phyloP scores from a whole-genome alignment of 64 coral and sea anemone genomes.

The Cladopsammia gracilis region DNA sequence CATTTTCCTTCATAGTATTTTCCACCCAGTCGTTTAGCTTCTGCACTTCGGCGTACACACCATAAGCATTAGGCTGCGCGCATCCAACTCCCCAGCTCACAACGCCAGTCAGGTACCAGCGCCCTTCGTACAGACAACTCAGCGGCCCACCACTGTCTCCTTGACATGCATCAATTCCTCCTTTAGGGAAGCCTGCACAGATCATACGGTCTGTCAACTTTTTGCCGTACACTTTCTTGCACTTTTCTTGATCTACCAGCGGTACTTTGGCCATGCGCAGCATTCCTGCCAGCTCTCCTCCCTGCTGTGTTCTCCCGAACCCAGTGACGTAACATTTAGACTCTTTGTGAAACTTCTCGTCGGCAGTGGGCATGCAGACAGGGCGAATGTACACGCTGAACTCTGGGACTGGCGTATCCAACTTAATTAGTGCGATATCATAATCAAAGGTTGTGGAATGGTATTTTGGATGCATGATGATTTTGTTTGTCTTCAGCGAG shows the following conservation, averaged over 20 bases:
- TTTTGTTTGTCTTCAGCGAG: constrained; percentile 39
- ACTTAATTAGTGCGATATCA: constrained; percentile 57
- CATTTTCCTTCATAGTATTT: constrained; percentile 39
- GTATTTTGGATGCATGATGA: constrained; percentile 60
- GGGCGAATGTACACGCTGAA: constrained; percentile 68
- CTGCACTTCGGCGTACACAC: constrained; percentile 73
- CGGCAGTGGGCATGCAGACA: constrained; percentile 30
- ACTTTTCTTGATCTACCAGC: constrained; percentile 47
- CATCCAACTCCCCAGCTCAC: constrained; percentile 83
- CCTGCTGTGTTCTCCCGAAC: constrained; percentile 72
- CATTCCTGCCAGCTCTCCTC: constrained; percentile 46
- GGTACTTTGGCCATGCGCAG: constrained; percentile 64
- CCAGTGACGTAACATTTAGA: constrained; percentile 62
- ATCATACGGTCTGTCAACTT: constrained; percentile 71
- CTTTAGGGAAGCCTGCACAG: constrained; percentile 69
- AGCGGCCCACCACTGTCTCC: constrained; percentile 76
- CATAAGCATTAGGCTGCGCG: constrained; percentile 72
- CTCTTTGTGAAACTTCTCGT: constrained; percentile 12
- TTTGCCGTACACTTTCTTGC: constrained; percentile 36
- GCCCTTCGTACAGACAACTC: constrained; percentile 66
- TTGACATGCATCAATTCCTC: constrained; percentile 77
- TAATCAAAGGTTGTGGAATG: constrained; percentile 12
- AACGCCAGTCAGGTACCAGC: constrained; percentile 76
- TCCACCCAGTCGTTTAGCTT: constrained; percentile 65
- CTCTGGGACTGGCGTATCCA: constrained; percentile 46